Conservation (phyloP, 2,888 invertebrate genomes). For the Dynastes grantii region DNA sequence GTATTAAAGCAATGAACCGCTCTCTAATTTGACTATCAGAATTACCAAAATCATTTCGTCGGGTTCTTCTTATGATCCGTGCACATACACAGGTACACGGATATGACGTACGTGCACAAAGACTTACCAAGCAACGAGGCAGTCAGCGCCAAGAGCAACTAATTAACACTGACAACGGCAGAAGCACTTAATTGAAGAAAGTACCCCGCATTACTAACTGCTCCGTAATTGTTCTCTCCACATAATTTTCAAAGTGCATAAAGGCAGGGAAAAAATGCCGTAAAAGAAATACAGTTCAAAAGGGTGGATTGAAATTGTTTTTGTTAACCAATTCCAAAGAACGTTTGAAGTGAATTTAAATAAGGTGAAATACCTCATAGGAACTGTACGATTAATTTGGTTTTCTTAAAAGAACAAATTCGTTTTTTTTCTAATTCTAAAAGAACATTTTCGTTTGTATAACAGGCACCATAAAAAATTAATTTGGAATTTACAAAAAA, state of each 20-base stretch:
- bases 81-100: not conserved
- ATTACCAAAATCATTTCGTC: conserved; percentile 52
- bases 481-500: too few species aligned
- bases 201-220: conserved; percentile 43
- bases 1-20: conserved; percentile 62
- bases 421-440: too few species aligned
- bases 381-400: too few species aligned
- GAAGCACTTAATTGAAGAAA: conserved; percentile 48
- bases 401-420: too few species aligned
- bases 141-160: conserved; percentile 42
- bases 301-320: not conserved
- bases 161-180: conserved; percentile 51
- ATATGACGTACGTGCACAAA: conserved; percentile 27
- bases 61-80: conserved; percentile 41
- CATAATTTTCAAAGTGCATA: conserved; percentile 43
- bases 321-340: not conserved
- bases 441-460: too few species aligned
- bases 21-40: conserved; percentile 59
- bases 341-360: not conserved
- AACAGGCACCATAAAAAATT: too few species aligned
- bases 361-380: not conserved
- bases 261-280: not conserved
- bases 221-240: conserved; percentile 36
- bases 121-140: conserved; percentile 22
- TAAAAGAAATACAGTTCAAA: not conserved